phyloP scores from a whole-genome alignment of 2,113 vertebrate species.

The Esox niger region DNA sequence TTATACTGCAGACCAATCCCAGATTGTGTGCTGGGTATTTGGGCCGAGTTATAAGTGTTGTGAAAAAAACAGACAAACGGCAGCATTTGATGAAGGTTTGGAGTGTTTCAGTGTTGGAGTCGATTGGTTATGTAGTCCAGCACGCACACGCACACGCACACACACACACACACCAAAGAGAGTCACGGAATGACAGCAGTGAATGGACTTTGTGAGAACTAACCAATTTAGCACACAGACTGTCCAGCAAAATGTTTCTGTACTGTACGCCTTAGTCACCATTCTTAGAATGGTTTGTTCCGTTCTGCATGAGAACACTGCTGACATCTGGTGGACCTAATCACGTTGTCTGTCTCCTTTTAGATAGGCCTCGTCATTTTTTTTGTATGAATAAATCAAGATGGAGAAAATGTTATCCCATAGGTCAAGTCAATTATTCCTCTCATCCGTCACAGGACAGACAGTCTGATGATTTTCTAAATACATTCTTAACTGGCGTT shows the following conservation, averaged over 20 bases:
- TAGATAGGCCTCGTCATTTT: constrained; percentile 4
- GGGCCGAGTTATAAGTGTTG: too few species aligned
- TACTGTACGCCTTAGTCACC: neutral
- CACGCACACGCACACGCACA: constrained; percentile 13
- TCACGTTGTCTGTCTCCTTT: neutral
- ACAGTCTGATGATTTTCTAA: constrained; percentile 14
- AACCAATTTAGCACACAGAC: neutral
- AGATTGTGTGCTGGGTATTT: too few species aligned
- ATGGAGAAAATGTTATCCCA: neutral
- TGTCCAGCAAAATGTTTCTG: neutral
- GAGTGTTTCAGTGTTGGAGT: too few species aligned
- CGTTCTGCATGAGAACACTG: constrained; percentile 35
- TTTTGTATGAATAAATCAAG: constrained; percentile 5
- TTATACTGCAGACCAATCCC: too few species aligned
- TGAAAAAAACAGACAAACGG: too few species aligned
- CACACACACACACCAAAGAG: constrained; percentile 6
- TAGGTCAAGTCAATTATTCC: constrained; percentile 10
- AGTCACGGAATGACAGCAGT: too few species aligned
- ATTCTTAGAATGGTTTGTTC: constrained; percentile 37
- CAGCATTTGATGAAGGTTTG: too few species aligned
- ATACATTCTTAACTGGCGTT: too few species aligned
- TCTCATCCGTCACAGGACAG: neutral
- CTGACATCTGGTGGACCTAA: constrained; percentile 7
- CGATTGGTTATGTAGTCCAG: too few species aligned
- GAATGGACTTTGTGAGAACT: too few species aligned